These are phyloP conservation scores for Drosophila koepferae DNA, from an alignment of 2,888 invertebrate species.

Conservation along the genomic window DNA sequence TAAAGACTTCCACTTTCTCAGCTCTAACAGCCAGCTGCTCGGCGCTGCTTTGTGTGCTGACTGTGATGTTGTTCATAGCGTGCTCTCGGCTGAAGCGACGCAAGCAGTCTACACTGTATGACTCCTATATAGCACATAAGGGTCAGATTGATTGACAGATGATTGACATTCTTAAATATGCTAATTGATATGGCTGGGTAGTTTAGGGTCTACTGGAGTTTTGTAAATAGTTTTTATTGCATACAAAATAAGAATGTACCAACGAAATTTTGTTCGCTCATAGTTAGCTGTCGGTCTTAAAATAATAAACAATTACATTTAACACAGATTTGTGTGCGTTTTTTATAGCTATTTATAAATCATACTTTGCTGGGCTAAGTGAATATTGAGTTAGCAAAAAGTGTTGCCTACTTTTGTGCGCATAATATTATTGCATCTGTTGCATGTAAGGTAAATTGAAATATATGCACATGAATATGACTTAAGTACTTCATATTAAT, in stretches of 20 bases:
- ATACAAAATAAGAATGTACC: slow-evolving; percentile 37
- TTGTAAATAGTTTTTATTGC: slow-evolving; percentile 67
- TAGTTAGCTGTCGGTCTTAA: slow-evolving; percentile 55
- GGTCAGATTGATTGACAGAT: slow-evolving; percentile 87
- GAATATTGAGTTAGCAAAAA: not conserved
- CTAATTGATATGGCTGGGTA: slow-evolving; percentile 16
- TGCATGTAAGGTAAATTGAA: not conserved
- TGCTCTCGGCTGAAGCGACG: slow-evolving; percentile 90
- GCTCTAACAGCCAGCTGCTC: slow-evolving; percentile 89
- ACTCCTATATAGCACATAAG: slow-evolving; percentile 88
- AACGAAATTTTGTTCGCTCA: slow-evolving; percentile 59
- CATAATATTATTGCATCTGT: not conserved
- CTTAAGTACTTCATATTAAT: no score
- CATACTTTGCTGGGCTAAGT: slow-evolving; percentile 18
- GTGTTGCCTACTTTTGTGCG: slow-evolving; percentile 23
- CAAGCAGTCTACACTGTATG: slow-evolving; percentile 85
- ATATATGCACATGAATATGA: not conserved
- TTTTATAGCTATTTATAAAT: not conserved
- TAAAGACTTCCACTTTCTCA: slow-evolving; percentile 88
- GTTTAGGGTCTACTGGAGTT: slow-evolving; percentile 33
- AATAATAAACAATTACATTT: slow-evolving; percentile 20
- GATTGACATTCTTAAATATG: not conserved
- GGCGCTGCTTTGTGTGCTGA: slow-evolving; percentile 89
- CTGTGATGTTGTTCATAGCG: slow-evolving; percentile 90
- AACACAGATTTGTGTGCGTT: slow-evolving; percentile 7